phyloP scores from a whole-genome alignment of 2,888 invertebrate genomes.

The Acleris sparsana region DNA sequence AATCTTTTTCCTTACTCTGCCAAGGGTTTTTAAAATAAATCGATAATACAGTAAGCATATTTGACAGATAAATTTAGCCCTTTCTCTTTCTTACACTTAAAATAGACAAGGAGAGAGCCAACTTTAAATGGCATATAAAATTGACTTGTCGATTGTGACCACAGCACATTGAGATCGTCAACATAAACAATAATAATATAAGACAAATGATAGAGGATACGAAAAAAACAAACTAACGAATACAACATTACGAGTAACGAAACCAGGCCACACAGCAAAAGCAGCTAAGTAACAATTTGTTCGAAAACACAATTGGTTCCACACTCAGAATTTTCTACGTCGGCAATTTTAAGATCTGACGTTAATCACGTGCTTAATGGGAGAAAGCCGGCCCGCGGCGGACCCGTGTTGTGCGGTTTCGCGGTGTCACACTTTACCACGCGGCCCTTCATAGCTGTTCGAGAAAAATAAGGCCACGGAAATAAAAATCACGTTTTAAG shows the following conservation, averaged over 20 bases:
- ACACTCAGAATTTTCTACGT: conserved; percentile 21
- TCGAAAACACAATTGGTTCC: conserved; percentile 17
- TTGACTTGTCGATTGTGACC: too few relatives aligned
- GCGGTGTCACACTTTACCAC: conserved; percentile 11
- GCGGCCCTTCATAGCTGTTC: conserved; percentile 4
- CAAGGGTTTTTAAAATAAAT: too few relatives aligned
- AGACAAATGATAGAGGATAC: too few relatives aligned
- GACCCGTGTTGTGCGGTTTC: conserved; percentile 26
- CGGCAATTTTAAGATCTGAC: conserved; percentile 21
- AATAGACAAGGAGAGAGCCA: too few relatives aligned
- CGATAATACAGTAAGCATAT: too few relatives aligned
- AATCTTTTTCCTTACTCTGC: too few relatives aligned
- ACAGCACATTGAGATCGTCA: too few relatives aligned
- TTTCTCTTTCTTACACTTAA: too few relatives aligned
- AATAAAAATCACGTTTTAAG: background rate
- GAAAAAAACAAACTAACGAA: too few relatives aligned
- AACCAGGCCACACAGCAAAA: conserved; percentile 23
- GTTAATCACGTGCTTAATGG: conserved; percentile 10
- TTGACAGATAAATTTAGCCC: too few relatives aligned
- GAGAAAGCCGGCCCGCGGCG: conserved; percentile 23
- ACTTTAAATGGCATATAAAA: too few relatives aligned
- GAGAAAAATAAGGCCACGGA: background rate
- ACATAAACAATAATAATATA: background rate
- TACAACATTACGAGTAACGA: background rate
- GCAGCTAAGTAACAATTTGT: conserved; percentile 22